Base-by-base conservation (phyloP, 2,888 invertebrate genomes). In the Ceraclea dissimilis region DNA sequence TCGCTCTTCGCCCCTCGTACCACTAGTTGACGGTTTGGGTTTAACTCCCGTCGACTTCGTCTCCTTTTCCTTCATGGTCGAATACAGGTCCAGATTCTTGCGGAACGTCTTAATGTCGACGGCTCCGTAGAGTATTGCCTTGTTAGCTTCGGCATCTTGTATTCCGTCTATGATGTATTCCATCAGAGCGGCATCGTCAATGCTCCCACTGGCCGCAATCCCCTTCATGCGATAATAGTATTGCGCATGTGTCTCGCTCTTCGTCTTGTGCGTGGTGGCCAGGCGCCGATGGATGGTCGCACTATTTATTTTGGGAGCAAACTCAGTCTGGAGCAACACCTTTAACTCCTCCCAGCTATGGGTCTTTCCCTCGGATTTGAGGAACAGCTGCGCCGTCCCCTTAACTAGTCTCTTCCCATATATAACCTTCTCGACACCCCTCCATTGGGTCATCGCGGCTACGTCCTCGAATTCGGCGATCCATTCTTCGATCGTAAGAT, bases 91-190 rank as follows among this genome's bases (percentile, higher is more conserved):
- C 17, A 46, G 20, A 8, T 46, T 46, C 19, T 46, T 46, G 6
- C 46, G 46, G 46, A 46, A 46, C 13, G 18, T 20, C 6, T 11
- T 19, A 6, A 46, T 2, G 18, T 18, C 20, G 2, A 18, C 19
- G 20, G 46, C 46, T 20, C 46, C 46, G 20, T 46, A 46, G 18
- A 46, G 4, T 19, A 46, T 46, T 11, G 20, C 46, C 16, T 46
- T 46, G 13, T 46, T 44, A 6, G 44, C 44, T 44, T 44, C 44
- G 5, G 44, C 16, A 20, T 46, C 46, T 46, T 2, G 46, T 10
- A 46, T 46, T 46, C 46, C 46, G 13, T 46, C 46, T 8, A 46
- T 46, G 4, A 46, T 46, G 13, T 46, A 46, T 10, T 46, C 46
- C 46, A 46, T 46, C 19, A 46, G 20, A 18, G 46, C 18, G 19